phyloP scores from a whole-genome alignment of 2,888 invertebrate species.

The Archips crataeganus region DNA sequence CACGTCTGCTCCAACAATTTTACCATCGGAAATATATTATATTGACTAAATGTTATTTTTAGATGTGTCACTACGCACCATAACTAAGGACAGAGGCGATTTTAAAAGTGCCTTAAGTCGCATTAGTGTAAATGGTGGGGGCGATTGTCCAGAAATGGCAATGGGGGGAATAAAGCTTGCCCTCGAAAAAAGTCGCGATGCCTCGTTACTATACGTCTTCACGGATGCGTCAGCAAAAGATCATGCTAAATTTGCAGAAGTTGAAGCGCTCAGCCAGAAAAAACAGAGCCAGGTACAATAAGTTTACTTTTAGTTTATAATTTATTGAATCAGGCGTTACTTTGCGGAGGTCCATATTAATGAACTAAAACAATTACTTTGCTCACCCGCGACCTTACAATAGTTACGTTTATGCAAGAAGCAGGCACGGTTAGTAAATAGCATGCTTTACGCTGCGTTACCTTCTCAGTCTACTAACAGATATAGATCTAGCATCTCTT shows the following conservation, averaged over 20 bases:
- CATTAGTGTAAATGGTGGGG: slow-evolving; percentile 54
- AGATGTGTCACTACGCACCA: slow-evolving; percentile 50
- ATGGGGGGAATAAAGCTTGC: slow-evolving; percentile 65
- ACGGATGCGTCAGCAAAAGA: slow-evolving; percentile 72
- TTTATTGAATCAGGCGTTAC: too few species aligned
- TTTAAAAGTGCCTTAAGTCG: slow-evolving; percentile 54
- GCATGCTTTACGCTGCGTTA: too few species aligned
- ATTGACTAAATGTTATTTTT: slow-evolving; percentile 35
- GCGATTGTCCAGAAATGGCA: slow-evolving; percentile 65
- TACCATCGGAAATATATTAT: too few species aligned
- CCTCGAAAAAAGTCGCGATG: slow-evolving; percentile 56
- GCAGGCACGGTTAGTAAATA: too few species aligned
- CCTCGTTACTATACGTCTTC: slow-evolving; percentile 68
- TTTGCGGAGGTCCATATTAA: too few species aligned
- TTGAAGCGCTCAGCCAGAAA: slow-evolving; percentile 57
- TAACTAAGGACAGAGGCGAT: slow-evolving; percentile 53
- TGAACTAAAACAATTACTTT: too few species aligned
- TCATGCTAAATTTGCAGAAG: slow-evolving; percentile 45
- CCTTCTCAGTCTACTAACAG: too few species aligned
- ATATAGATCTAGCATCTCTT: too few species aligned
- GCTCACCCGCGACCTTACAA: too few species aligned
- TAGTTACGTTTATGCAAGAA: too few species aligned
- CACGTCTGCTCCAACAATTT: too few species aligned
- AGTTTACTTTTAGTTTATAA: too few species aligned
- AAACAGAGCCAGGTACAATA: slow-evolving; percentile 65